Evolutionary conservation across 1,140 invertebrate genomes (phyloP), one percentile per base, ranked within the genome.

Genomic region (Pseudobourletiella spinata): DNA sequence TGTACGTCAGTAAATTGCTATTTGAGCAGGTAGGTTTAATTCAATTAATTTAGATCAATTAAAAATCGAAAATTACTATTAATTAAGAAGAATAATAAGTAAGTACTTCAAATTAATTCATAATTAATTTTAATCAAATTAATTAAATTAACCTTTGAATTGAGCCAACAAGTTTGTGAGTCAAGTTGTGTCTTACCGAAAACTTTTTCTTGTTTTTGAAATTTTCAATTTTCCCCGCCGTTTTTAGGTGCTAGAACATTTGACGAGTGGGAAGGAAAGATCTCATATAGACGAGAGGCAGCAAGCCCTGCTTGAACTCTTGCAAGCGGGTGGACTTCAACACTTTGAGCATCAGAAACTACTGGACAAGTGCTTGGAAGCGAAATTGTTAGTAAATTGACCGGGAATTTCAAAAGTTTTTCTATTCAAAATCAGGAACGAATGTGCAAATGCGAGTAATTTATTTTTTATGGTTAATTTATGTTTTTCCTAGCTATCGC

Each of bases 231-330:
- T n/a, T n/a, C n/a, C n/a, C n/a, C n/a, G n/a, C n/a, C n/a, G n/a
- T n/a, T n/a, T 69, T 18, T 65, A 79, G 72, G 77, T 80, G 16
- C 67, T 81, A 24, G 75, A 79, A 50, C 75, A 77, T 69, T 70
- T 81, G 20, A 76, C 76, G 62, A 75, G 81, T 70, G 76, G 80
- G 62, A 52, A 76, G 74, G 75, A 77, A 72, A 72, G 77, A 75
- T 73, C 80, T 42, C 76, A 81, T 48, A 78, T 82, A 58, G 82
- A 84, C 65, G 88, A 91, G 71, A 78, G 87, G 51, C 88, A 94
- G 73, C 87, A 87, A 70, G 86, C 88, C 3, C 77, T 91, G 71
- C 74, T 92, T 55, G 85, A 88, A 73, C 75, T 93, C n/a, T 72
- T 91, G 2, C 76, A 82, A 32, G 81, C 81, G 18, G 83, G 85